Conservation (phyloP, 2,113 vertebrate genomes). For the Archilochus colubris region DNA sequence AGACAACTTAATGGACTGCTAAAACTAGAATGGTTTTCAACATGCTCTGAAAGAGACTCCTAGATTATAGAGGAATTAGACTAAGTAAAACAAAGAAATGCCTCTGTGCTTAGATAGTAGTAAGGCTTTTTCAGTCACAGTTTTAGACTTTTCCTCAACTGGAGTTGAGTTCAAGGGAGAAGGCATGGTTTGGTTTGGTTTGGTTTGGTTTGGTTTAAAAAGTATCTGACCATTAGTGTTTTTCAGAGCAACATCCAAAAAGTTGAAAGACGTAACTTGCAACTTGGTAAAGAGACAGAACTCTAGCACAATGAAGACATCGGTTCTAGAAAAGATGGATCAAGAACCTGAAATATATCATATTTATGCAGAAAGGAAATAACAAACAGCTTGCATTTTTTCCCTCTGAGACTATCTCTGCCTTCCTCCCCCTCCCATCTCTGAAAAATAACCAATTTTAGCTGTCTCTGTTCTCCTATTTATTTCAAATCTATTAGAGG, state of each 20-base stretch:
- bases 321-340: background rate
- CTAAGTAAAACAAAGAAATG: conserved; percentile 38
- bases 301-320: background rate
- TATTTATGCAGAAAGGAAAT: conserved; percentile 26
- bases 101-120: conserved; percentile 3
- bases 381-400: background rate
- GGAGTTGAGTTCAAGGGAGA: background rate
- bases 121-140: background rate
- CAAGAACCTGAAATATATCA: background rate
- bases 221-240: background rate
- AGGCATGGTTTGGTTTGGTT: background rate
- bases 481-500: conserved; percentile 39
- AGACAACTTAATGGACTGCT: conserved; percentile 31
- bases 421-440: background rate
- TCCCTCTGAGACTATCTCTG: background rate
- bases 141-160: background rate
- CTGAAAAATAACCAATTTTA: conserved; percentile 36
- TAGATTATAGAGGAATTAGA: conserved; percentile 9
- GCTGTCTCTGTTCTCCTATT: conserved; percentile 45
- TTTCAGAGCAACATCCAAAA: background rate
- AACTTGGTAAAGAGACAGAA: background rate
- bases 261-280: background rate
- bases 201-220: background rate
- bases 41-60: background rate
- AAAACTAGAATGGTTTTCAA: conserved; percentile 34